These are phyloP conservation scores for Silurus meridionalis DNA, from an alignment of 2,113 vertebrate genomes.

Conservation along the genomic window DNA sequence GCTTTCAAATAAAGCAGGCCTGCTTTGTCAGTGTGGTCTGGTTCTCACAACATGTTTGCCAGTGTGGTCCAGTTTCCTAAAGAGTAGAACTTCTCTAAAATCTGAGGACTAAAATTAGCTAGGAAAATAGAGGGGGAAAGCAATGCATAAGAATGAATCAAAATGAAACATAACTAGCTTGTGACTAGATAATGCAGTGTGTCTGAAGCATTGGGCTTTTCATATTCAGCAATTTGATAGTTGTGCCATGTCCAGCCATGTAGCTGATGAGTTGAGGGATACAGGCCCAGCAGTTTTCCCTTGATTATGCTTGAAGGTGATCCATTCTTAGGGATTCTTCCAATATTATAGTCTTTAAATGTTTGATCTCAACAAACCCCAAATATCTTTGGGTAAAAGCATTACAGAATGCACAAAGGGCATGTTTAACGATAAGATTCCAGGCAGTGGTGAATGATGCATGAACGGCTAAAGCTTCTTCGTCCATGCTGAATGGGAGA, in stretches of 20 bases:
- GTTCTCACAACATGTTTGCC: not conserved
- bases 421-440: slow-evolving; percentile 36
- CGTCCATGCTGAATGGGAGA: slow-evolving; percentile 63
- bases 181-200: not conserved
- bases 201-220: not conserved
- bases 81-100: not conserved
- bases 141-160: not conserved
- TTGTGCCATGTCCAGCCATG: not conserved
- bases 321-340: not conserved
- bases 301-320: not conserved
- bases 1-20: slow-evolving; percentile 20
- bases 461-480: slow-evolving; percentile 31
- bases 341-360: not conserved
- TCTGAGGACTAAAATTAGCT: not conserved
- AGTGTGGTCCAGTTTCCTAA: not conserved
- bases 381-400: slow-evolving; percentile 7
- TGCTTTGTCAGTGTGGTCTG: not conserved
- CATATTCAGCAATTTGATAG: not conserved
- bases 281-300: not conserved
- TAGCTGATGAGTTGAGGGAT: not conserved
- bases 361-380: not conserved
- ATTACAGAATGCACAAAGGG: slow-evolving; percentile 16
- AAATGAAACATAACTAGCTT: not conserved
- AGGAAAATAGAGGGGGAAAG: not conserved
- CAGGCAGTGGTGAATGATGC: slow-evolving; percentile 34